Percentiles rank a stretch among this genome's conserved stretches.
These are phyloP conservation scores for Latheticus oryzae DNA, from an alignment of 2,888 invertebrate genomes.

Conservation along the genomic window DNA sequence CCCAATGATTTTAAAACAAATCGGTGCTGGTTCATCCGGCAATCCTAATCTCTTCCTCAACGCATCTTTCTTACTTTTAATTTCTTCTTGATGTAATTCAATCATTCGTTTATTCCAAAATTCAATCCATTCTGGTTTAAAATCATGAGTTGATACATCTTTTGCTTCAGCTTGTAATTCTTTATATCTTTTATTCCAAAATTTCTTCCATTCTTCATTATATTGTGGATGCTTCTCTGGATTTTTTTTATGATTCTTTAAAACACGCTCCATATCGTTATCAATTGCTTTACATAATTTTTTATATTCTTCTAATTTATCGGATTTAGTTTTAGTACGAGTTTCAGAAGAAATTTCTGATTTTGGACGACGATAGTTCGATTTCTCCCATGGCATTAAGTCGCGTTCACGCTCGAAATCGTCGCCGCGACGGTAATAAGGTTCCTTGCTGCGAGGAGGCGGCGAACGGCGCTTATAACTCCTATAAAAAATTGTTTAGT, in stretches of 20 bases:
- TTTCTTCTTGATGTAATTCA: conserved; percentile 78
- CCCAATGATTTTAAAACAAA: conserved; percentile 61
- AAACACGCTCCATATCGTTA: conserved; percentile 72
- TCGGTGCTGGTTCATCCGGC: conserved; percentile 61
- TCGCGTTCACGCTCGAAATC: conserved; percentile 23
- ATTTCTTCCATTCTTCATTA: conserved; percentile 90
- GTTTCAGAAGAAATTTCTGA: conserved; percentile 5
- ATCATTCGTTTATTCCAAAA: conserved; percentile 88
- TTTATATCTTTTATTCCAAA: conserved; percentile 80
- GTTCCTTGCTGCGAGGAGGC: conserved; percentile 38
- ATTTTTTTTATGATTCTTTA: conserved; percentile 83
- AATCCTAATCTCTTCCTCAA: conserved; percentile 70
- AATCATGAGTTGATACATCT: conserved; percentile 84
- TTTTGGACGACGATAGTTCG: conserved; percentile 42
- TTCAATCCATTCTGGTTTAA: conserved; percentile 89
- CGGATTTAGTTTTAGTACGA: conserved; percentile 35
- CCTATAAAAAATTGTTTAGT: conserved; percentile 1
- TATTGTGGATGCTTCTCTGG: conserved; percentile 91
- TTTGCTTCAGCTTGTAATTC: conserved; percentile 63
- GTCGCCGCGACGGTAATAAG: conserved; percentile 18
- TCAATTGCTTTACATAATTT: conserved; percentile 68
- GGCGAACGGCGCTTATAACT: conserved; percentile 39
- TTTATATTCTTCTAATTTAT: conserved; percentile 69
- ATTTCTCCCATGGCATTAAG: conserved; percentile 47
- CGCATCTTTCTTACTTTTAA: conserved; percentile 75